Evolutionary conservation across 1,140 invertebrate genomes (phyloP).

Genomic region (Ctenoplectra terminalis): DNA sequence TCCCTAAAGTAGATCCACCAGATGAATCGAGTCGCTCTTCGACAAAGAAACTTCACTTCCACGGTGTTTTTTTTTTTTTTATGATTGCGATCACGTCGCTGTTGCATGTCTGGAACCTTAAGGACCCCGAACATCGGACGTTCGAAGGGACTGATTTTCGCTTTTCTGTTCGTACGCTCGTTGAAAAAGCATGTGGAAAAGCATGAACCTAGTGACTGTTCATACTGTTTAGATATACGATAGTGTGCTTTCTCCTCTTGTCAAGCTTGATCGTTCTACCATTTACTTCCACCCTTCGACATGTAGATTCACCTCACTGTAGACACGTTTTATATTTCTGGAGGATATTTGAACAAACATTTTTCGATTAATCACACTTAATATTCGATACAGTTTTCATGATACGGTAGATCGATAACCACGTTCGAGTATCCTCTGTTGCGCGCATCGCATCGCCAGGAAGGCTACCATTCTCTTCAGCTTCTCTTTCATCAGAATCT

Average conservation of each 20-base stretch:
- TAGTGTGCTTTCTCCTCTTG: conserved; percentile 28
- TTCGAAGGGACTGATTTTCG: conserved; percentile 45
- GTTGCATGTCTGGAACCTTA: conserved; percentile 54
- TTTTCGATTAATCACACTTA: background rate
- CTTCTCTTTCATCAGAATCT: conserved; percentile 37
- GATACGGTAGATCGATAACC: background rate
- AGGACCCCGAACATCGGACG: conserved; percentile 38
- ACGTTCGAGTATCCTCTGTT: conserved; percentile 18
- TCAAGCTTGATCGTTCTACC: conserved; percentile 42
- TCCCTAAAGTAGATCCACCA: conserved; percentile 77
- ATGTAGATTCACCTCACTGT: conserved; percentile 20
- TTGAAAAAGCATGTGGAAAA: conserved; percentile 47
- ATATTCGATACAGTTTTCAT: background rate
- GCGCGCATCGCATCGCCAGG: conserved; percentile 22
- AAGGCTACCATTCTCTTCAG: conserved; percentile 34
- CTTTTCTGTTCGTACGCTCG: conserved; percentile 37
- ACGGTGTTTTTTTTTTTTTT: conserved; percentile 19
- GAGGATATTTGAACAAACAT: conserved; percentile 23
- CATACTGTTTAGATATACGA: conserved; percentile 20
- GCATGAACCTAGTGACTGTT: conserved; percentile 28
- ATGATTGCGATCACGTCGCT: conserved; percentile 52
- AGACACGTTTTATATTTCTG: background rate
- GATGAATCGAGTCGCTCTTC: conserved; percentile 60
- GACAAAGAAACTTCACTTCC: conserved; percentile 57
- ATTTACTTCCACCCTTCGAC: background rate